phyloP scores from a whole-genome alignment of 2,113 vertebrate genomes.

The Ascaphus truei region DNA sequence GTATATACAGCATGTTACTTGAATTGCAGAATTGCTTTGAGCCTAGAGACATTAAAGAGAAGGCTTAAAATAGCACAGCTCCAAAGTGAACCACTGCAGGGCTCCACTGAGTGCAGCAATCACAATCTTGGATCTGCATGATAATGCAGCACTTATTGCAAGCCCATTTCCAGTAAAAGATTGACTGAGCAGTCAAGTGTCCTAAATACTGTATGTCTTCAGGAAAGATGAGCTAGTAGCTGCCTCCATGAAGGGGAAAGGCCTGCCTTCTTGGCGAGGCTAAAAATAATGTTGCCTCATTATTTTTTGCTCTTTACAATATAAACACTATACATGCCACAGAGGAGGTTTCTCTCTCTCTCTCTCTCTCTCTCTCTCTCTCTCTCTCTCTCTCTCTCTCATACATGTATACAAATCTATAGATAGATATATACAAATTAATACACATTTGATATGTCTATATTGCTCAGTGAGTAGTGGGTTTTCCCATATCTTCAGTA shows the following conservation, averaged over 20 bases:
- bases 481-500: too few relatives aligned
- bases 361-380: too few relatives aligned
- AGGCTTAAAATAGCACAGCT: slow-evolving; percentile 20
- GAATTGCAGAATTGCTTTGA: slow-evolving; percentile 8
- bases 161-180: not conserved
- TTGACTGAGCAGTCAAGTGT: not conserved
- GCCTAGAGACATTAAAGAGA: slow-evolving; percentile 14
- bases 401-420: too few relatives aligned
- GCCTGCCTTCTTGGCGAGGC: not conserved
- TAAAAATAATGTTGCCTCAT: not conserved
- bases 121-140: slow-evolving; percentile 12
- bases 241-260: not conserved
- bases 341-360: too few relatives aligned
- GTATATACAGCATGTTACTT: slow-evolving; percentile 13
- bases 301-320: not conserved
- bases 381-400: too few relatives aligned
- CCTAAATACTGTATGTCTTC: not conserved
- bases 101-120: slow-evolving; percentile 14
- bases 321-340: too few relatives aligned
- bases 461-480: too few relatives aligned
- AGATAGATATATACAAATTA: too few relatives aligned
- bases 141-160: slow-evolving; percentile 12
- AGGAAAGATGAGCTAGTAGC: not conserved
- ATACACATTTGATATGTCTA: too few relatives aligned
- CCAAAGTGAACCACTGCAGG: not conserved